Percentiles rank a stretch among this genome's conserved stretches.
Conservation (phyloP, 2,888 invertebrate species). For the Acanthosepion lycidas region DNA sequence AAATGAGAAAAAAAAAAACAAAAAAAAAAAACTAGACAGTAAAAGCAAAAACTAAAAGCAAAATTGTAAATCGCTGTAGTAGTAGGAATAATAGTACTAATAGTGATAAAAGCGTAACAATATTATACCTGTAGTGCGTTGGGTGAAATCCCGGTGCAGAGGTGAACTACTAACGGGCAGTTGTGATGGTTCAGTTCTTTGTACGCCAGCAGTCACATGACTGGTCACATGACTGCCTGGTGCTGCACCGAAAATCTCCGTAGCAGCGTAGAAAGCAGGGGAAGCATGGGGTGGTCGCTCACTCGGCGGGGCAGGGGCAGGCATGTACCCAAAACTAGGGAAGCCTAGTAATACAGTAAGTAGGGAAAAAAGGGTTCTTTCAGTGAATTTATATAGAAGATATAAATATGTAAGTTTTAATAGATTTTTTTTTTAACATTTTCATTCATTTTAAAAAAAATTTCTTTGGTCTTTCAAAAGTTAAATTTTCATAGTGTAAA, state of each 20-base stretch:
- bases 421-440: not conserved
- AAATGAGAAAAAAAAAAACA: not conserved
- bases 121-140: constrained; percentile 67
- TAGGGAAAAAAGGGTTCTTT: not conserved
- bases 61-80: not conserved
- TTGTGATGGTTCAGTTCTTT: constrained; percentile 70
- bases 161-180: constrained; percentile 70
- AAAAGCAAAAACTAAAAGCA: not conserved
- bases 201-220: constrained; percentile 56
- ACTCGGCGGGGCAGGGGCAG: constrained; percentile 76
- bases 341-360: constrained; percentile 72
- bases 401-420: constrained; percentile 8
- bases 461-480: not conserved
- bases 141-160: constrained; percentile 70
- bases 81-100: constrained; percentile 17
- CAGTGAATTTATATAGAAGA: constrained; percentile 45
- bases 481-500: not conserved
- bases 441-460: not conserved
- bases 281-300: constrained; percentile 73
- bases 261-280: constrained; percentile 72
- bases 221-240: constrained; percentile 60
- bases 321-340: constrained; percentile 77
- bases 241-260: constrained; percentile 63
- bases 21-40: not conserved
- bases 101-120: constrained; percentile 50